Evolutionary conservation across 2,113 vertebrate species (phyloP).

Genomic region (Barnardius zonarius): DNA sequence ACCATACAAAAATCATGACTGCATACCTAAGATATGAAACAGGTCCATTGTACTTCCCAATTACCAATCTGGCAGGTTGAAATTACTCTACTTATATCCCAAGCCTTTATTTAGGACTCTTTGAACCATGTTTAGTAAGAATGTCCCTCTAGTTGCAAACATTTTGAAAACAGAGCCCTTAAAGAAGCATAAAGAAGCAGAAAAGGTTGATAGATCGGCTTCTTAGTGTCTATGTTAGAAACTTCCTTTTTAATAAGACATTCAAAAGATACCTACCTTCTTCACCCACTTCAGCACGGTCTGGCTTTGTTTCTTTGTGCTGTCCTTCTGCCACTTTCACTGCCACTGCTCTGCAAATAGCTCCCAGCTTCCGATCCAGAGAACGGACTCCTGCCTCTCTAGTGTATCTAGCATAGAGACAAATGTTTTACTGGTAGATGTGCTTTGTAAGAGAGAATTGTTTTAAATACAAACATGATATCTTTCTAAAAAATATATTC

Average conservation of each 20-base stretch:
- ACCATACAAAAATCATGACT: not conserved
- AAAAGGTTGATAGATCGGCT: not conserved
- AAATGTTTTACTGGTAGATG: not conserved
- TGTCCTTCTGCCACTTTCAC: constrained; percentile 93
- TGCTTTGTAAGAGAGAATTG: not conserved
- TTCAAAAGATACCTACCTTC: constrained; percentile 69
- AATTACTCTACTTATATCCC: not conserved
- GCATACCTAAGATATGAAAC: not conserved
- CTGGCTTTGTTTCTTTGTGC: constrained; percentile 75
- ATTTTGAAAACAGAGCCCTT: not conserved
- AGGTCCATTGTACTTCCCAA: not conserved
- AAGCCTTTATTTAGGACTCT: not conserved
- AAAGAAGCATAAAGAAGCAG: not conserved
- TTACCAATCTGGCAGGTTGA: not conserved
- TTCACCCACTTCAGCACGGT: constrained; percentile 56
- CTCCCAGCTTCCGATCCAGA: constrained; percentile 90
- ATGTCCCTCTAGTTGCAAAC: not conserved
- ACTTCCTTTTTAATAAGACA: not conserved
- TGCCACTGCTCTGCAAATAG: constrained; percentile 92
- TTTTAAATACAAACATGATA: not conserved
- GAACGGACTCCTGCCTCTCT: constrained; percentile 95
- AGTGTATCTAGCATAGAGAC: constrained; percentile 80
- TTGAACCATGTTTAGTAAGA: not conserved
- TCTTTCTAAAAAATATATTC: not conserved
- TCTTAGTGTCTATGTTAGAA: not conserved